Conservation (phyloP, 2,888 invertebrate genomes). For the Pammene fasciana region DNA sequence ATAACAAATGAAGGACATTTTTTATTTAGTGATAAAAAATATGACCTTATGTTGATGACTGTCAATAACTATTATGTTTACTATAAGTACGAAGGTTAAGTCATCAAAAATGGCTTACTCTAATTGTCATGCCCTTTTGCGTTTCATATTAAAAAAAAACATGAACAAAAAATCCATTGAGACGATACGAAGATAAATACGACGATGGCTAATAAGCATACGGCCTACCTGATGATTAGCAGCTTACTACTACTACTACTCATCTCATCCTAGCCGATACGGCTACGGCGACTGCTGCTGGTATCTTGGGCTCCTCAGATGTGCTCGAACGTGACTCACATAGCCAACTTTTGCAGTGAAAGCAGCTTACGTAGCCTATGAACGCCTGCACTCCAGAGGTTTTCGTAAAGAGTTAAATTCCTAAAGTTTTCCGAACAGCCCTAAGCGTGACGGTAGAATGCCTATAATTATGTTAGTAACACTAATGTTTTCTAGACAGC, state of each 20-base stretch:
- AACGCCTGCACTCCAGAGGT: too few species aligned
- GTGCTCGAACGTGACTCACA: too few species aligned
- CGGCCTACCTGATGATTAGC: too few species aligned
- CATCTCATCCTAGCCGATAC: too few species aligned
- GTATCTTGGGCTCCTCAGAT: too few species aligned
- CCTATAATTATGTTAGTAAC: conserved; percentile 5
- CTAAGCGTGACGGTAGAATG: not conserved
- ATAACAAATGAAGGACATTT: not conserved
- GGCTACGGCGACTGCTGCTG: too few species aligned
- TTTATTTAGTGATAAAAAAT: not conserved
- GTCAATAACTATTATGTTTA: not conserved
- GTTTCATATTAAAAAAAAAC: not conserved
- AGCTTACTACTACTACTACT: too few species aligned
- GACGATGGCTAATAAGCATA: too few species aligned
- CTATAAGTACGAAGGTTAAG: not conserved
- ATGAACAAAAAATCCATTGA: conserved; percentile 7
- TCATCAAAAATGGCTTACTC: not conserved
- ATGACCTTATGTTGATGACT: not conserved
- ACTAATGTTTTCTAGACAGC: not conserved
- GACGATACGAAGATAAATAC: not conserved
- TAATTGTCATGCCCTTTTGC: conserved; percentile 23
- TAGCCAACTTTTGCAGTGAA: too few species aligned
- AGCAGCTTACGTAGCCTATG: too few species aligned
- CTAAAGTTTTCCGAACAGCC: not conserved
- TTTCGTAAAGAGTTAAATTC: too few species aligned